Percentiles rank a stretch among this genome's conserved stretches.
phyloP scores from a whole-genome alignment of 2,888 invertebrate species.

The Siphlonurus alternatus region DNA sequence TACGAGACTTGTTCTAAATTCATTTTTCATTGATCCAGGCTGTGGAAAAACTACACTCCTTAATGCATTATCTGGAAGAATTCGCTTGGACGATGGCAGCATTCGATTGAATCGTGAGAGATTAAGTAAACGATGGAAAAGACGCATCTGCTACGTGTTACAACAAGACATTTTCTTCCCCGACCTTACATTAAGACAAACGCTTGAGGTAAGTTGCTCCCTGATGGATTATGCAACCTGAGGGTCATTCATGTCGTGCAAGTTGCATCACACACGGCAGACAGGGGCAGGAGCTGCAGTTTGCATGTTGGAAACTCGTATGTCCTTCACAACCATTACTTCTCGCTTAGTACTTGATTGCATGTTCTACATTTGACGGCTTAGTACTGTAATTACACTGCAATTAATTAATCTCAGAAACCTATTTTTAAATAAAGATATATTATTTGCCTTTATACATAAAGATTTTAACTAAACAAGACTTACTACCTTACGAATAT shows the following conservation, averaged over 20 bases:
- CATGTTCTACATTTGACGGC: too few relatives aligned
- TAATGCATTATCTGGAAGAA: slow-evolving; percentile 55
- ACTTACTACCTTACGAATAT: too few relatives aligned
- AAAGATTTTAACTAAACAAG: too few relatives aligned
- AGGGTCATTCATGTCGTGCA: neutral
- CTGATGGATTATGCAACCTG: neutral
- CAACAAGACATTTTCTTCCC: slow-evolving; percentile 71
- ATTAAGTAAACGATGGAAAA: slow-evolving; percentile 48
- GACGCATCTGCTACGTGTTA: slow-evolving; percentile 63
- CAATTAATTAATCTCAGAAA: too few relatives aligned
- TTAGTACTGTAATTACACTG: too few relatives aligned
- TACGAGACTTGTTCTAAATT: too few relatives aligned
- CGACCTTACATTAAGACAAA: slow-evolving; percentile 58
- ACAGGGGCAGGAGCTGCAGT: too few relatives aligned
- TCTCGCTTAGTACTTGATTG: too few relatives aligned
- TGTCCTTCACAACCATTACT: too few relatives aligned
- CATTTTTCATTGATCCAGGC: slow-evolving; percentile 24
- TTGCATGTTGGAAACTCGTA: too few relatives aligned
- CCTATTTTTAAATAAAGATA: too few relatives aligned
- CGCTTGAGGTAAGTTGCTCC: slow-evolving; percentile 38
- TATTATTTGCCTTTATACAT: too few relatives aligned
- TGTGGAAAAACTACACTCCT: slow-evolving; percentile 63
- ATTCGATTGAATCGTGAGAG: slow-evolving; percentile 45
- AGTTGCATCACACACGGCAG: neutral
- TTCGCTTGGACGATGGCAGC: slow-evolving; percentile 44